phyloP scores from a whole-genome alignment of 1,140 invertebrate genomes.

The Whitmania pigra region DNA sequence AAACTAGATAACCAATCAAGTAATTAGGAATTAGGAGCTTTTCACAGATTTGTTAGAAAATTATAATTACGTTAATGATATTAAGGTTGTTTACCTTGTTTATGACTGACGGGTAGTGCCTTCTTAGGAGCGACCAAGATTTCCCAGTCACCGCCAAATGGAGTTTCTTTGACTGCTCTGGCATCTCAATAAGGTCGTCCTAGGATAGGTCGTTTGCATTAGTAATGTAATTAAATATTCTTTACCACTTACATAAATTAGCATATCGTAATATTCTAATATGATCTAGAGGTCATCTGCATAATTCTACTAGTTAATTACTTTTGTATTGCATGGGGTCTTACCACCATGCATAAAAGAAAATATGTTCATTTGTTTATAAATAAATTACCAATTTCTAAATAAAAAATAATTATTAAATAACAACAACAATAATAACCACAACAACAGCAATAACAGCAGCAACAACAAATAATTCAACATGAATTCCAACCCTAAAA shows the following conservation, averaged over 20 bases:
- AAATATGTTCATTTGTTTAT: too few relatives aligned
- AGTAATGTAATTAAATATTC: background rate
- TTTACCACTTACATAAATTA: too few relatives aligned
- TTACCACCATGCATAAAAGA: too few relatives aligned
- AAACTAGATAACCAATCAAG: too few relatives aligned
- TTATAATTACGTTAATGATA: background rate
- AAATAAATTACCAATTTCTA: too few relatives aligned
- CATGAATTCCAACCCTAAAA: background rate
- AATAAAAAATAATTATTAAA: too few relatives aligned
- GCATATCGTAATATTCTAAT: background rate
- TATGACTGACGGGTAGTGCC: constrained; percentile 61
- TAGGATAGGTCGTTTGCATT: background rate
- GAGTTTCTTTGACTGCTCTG: constrained; percentile 28
- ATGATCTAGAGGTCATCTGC: background rate
- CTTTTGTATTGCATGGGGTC: too few relatives aligned
- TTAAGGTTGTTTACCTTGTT: constrained; percentile 39
- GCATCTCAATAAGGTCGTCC: background rate
- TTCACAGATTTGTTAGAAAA: too few relatives aligned
- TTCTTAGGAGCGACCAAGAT: constrained; percentile 58
- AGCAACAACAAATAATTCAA: background rate
- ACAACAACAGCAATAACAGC: too few relatives aligned
- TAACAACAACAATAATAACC: too few relatives aligned
- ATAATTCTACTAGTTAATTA: too few relatives aligned
- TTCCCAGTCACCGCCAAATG: constrained; percentile 65
- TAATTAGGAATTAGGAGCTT: too few relatives aligned